Base-by-base conservation (phyloP, 35 echinoderm and acorn worm species). In the Eucidaris tribuloides region DNA sequence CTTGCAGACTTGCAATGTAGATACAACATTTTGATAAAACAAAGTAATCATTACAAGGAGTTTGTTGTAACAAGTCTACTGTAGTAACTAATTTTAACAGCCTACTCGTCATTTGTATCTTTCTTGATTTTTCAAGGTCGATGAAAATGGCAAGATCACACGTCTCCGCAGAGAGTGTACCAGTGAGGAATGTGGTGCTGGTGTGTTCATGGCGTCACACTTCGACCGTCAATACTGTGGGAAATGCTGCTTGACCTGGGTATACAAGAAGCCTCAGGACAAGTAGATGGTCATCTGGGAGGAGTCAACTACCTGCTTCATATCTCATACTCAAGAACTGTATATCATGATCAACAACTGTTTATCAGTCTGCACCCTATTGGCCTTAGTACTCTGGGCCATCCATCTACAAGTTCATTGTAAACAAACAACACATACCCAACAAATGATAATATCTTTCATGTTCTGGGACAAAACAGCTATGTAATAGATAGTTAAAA, bases 201-300 rank as follows among this genome's bases (percentile, higher is more conserved):
- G 96, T 1, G 91, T 99, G 49, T 93, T 98, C 83, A 98, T 98
- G 95, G 95, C 95, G 23, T 98, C 95, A 3, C 95, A 98, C 72
- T 98, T 98, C 90, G 95, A 98, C 86, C 88, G 95, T 48, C 95
- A 98, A 62, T 98, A 98, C 86, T 98, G 95, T 38, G 95, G 95
- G 56, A 98, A 98, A 78, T 98, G 95, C 76, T 89, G 85, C 78
- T 61, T 98, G 41, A 98, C 95, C 18, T 98, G 93, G 48, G 95
- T 98, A 82, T 98, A 90, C 95, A 98, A 92, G 61, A 97, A 97
- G 83, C 94, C 94, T 33, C 45, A 90, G 44, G 94, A 97, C 41
- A 89, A 93, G 55, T 92, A 98, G 71, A 84, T n/a, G n/a, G n/a
- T n/a, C n/a, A n/a, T n/a, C n/a, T n/a, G n/a, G n/a, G n/a, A n/a